These are phyloP conservation scores for Geodia barretti DNA, from an alignment of 37 sponge, comb jelly and placozoan genomes.

Conservation along the genomic window DNA sequence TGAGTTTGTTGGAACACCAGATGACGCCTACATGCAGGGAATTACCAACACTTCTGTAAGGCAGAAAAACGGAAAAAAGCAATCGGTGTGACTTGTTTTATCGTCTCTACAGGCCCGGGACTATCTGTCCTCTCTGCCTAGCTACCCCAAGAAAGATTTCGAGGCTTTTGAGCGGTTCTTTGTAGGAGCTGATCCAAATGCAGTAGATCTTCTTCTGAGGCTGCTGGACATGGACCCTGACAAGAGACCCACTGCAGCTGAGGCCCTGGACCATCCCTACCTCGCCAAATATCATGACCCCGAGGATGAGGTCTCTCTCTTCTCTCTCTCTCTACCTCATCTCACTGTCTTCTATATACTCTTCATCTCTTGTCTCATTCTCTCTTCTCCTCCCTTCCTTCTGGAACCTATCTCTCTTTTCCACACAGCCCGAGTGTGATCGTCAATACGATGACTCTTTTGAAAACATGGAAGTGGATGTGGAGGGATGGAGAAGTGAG, in stretches of 20 bases:
- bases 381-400: not conserved
- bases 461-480: slow-evolving; percentile 37
- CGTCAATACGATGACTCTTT: slow-evolving; percentile 34
- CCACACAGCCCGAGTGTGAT: slow-evolving; percentile 24
- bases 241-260: slow-evolving; percentile 64
- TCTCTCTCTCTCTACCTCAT: slow-evolving; percentile 21
- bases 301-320: slow-evolving; percentile 78
- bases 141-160: slow-evolving; percentile 59
- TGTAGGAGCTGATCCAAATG: slow-evolving; percentile 78
- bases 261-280: slow-evolving; percentile 85
- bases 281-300: slow-evolving; percentile 70
- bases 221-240: slow-evolving; percentile 84
- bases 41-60: slow-evolving; percentile 58
- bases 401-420: not conserved
- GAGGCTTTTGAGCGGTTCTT: slow-evolving; percentile 64
- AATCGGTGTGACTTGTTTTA: not conserved
- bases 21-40: slow-evolving; percentile 68
- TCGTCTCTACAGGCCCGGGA: slow-evolving; percentile 53
- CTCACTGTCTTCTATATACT: too few species aligned
- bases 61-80: too few species aligned
- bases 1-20: slow-evolving; percentile 91
- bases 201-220: slow-evolving; percentile 68
- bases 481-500: slow-evolving; percentile 55
- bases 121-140: slow-evolving; percentile 67
- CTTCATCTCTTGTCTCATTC: too few species aligned